A percentile compares a stretch with the other conserved stretches of the same genome.
Evolutionary conservation across 2,797 vertebrate species (phyloP).

Genomic region (Sebastes elongatus): DNA sequence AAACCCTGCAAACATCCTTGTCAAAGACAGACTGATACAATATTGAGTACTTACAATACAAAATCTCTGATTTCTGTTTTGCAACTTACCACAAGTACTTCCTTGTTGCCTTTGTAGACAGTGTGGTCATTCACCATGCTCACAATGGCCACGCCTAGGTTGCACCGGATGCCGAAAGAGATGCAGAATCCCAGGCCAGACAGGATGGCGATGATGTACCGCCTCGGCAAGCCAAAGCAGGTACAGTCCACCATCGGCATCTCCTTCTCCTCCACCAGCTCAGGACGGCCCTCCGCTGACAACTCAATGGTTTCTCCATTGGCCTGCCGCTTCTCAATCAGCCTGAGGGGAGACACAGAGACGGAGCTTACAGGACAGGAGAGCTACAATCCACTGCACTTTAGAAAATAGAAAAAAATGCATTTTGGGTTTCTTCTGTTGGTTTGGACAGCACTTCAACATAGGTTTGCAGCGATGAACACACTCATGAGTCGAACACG

Average conservation of each 20-base stretch:
- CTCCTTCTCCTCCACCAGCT: slow-evolving; percentile 85
- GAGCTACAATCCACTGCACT: neutral
- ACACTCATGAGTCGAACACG: neutral
- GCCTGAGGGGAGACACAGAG: slow-evolving; percentile 67
- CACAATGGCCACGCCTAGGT: slow-evolving; percentile 94
- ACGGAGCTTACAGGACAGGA: neutral
- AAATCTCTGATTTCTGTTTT: neutral
- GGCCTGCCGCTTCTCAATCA: slow-evolving; percentile 89
- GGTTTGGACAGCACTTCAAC: neutral
- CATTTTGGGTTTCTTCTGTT: neutral
- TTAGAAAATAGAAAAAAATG: neutral
- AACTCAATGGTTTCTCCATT: slow-evolving; percentile 91
- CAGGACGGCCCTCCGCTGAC: slow-evolving; percentile 88
- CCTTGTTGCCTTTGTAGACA: slow-evolving; percentile 87
- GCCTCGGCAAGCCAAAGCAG: slow-evolving; percentile 91
- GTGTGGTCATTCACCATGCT: slow-evolving; percentile 97
- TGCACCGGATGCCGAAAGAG: slow-evolving; percentile 96
- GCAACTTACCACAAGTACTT: slow-evolving; percentile 86
- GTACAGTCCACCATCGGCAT: slow-evolving; percentile 91
- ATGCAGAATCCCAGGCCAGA: slow-evolving; percentile 95
- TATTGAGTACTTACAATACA: neutral
- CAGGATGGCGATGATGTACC: slow-evolving; percentile 94
- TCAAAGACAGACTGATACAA: neutral
- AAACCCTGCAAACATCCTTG: neutral
- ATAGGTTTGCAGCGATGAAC: neutral